Evolutionary conservation across 2,113 vertebrate genomes (phyloP).

Genomic region (Thermophis baileyi): DNA sequence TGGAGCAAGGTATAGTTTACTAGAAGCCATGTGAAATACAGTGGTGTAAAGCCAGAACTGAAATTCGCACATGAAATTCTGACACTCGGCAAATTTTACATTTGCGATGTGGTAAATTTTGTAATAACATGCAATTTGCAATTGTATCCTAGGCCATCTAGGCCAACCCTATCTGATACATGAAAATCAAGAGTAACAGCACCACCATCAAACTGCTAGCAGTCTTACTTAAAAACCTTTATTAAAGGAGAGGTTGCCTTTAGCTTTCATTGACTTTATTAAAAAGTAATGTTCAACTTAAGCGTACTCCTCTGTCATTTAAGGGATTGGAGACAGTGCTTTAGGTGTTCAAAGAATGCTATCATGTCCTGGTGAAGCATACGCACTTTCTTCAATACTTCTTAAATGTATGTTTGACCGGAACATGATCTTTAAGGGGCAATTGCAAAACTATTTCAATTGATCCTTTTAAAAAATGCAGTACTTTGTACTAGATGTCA

Average conservation of each 20-base stretch:
- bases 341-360: neutral
- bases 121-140: neutral
- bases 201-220: neutral
- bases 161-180: neutral
- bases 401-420: neutral
- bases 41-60: neutral
- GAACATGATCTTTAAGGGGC: neutral
- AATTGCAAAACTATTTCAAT: neutral
- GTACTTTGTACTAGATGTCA: neutral
- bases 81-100: neutral
- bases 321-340: neutral
- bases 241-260: neutral
- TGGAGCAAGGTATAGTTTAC: neutral
- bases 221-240: no score
- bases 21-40: neutral
- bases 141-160: neutral
- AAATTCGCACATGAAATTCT: neutral
- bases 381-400: neutral
- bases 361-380: neutral
- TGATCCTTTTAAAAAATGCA: neutral
- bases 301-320: neutral
- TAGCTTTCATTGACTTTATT: neutral
- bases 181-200: neutral
- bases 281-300: neutral
- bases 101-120: neutral